phyloP scores from a whole-genome alignment of 2,797 vertebrate genomes.

The Tokudaia tokunoshimensis region DNA sequence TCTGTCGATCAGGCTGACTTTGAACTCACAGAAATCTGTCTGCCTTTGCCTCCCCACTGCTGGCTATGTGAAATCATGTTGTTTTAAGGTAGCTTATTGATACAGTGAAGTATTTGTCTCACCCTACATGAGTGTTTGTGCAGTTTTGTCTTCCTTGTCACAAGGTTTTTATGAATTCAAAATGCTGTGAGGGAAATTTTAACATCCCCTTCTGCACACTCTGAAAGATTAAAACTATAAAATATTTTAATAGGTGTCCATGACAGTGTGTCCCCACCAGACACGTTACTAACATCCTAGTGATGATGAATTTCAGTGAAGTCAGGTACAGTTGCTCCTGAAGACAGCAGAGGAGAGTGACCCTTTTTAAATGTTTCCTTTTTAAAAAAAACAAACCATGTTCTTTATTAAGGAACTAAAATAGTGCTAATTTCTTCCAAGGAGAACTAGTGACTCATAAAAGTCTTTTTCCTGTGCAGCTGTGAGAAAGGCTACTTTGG shows the following conservation, averaged over 20 bases:
- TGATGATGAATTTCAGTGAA: background rate
- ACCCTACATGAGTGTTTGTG: background rate
- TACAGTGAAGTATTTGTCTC: background rate
- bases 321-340: background rate
- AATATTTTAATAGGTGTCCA: background rate
- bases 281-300: background rate
- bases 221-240: background rate
- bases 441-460: background rate
- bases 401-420: background rate
- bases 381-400: background rate
- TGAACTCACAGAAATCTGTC: background rate
- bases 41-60: background rate
- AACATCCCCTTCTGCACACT: background rate
- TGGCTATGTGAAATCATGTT: background rate
- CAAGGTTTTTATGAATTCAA: background rate
- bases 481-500: conserved; percentile 92
- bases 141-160: background rate
- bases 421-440: background rate
- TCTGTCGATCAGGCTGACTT: background rate
- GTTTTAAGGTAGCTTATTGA: background rate
- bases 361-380: too few species aligned
- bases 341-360: background rate
- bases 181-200: conserved; percentile 27
- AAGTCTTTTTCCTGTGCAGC: conserved; percentile 82
- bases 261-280: background rate